Base-by-base conservation (phyloP, 2,113 vertebrate genomes). In the Coryphaenoides rupestris region DNA sequence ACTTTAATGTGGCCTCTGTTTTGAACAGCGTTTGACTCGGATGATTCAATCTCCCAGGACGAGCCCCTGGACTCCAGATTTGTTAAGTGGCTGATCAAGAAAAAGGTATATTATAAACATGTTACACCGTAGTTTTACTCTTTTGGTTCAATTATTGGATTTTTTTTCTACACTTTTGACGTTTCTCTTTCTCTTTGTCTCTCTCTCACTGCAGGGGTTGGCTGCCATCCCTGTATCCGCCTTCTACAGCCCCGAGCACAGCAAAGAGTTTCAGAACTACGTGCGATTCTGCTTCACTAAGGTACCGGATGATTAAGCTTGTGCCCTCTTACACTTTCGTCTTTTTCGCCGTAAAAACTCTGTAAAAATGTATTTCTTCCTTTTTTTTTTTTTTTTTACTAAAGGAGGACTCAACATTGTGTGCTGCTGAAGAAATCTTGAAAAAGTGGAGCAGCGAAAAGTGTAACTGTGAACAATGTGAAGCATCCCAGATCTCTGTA, bases 251-350 rank as follows among this genome's bases (percentile, higher is more conserved):
- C 15, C 2, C 2, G 87, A 92, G 0, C 93, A 95, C 72, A 86
- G 87, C 81, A 89, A 87, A 23, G 78, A 87, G 26, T 94, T 95
- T 70, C 88, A 89, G 73, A 93, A 93, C 69, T 95, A 94, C 59
- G 79, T 99, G 67, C 81, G 97, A 50, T 95, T 99, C 86, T 99
- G 96, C 77, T 99, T 98, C 2, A 88, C 92, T 21, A 99, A 99
- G 94, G 96, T 98, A 80, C 87, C 13, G n/a, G n/a, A n/a, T n/a
- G n/a, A n/a, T n/a, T n/a, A n/a, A n/a, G n/a, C n/a, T n/a, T n/a
- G n/a, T n/a, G n/a, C n/a, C n/a, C n/a, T n/a, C n/a, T n/a, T n/a
- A n/a, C n/a, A n/a, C n/a, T n/a, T n/a, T n/a, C n/a, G n/a, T n/a
- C n/a, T n/a, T n/a, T n/a, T n/a, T n/a, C n/a, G n/a, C n/a, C n/a